Conservation (phyloP, 1,140 invertebrate species). For the Physella acuta region DNA sequence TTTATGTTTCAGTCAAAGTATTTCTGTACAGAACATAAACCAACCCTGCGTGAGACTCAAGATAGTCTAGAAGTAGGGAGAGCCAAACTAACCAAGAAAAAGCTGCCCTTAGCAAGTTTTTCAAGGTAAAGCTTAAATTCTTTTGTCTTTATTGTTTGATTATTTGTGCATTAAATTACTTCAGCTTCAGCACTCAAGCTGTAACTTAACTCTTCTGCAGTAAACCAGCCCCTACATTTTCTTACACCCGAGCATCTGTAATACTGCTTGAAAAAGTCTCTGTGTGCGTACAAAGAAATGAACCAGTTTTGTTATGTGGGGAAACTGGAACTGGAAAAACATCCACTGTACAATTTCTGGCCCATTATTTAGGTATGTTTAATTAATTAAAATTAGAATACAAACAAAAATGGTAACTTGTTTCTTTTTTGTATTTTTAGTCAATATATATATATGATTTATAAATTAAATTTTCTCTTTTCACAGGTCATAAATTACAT, state of each 20-base stretch:
- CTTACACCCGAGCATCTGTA: constrained; percentile 66
- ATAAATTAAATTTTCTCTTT: background rate
- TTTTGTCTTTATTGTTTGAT: constrained; percentile 6
- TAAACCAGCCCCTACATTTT: constrained; percentile 44
- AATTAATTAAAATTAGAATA: no score
- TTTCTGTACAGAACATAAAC: constrained; percentile 78
- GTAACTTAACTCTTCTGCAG: no score
- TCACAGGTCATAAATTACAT: constrained; percentile 74
- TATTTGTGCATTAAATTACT: no score
- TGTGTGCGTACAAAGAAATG: constrained; percentile 77
- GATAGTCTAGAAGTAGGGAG: constrained; percentile 64
- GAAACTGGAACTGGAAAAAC: constrained; percentile 99
- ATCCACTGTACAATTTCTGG: constrained; percentile 90
- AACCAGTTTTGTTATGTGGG: constrained; percentile 92
- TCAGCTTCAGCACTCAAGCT: no score
- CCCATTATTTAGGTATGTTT: constrained; percentile 65
- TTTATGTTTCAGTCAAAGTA: constrained; percentile 71
- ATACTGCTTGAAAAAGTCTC: constrained; percentile 85
- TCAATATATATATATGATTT: background rate
- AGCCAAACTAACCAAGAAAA: constrained; percentile 57
- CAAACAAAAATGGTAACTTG: no score
- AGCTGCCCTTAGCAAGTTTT: background rate
- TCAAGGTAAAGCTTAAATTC: constrained; percentile 17
- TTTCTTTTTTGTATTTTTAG: background rate
- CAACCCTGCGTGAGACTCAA: constrained; percentile 66